Base-by-base conservation (phyloP, 2,113 vertebrate genomes). In the Condylura cristata region DNA sequence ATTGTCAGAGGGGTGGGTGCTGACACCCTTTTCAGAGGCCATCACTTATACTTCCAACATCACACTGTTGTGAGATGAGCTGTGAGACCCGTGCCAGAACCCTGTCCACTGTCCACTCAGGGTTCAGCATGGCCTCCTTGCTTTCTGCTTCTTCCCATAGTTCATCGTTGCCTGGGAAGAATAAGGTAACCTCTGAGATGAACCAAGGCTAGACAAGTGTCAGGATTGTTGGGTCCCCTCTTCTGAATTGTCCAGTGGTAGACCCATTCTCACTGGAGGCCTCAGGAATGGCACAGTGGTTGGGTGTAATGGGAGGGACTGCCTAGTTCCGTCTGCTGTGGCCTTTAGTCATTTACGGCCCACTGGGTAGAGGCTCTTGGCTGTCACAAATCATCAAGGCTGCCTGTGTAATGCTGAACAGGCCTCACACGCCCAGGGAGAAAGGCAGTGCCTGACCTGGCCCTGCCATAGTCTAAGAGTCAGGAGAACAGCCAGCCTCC, bases 311-410 rank as follows among this genome's bases (percentile, higher is more conserved):
- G 32, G 44, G 39, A 48, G 13, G 7, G 4, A 32, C 76, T 60
- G 72, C 7, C 0, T 1, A 30, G 44, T 7, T 44, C 46, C 39
- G 74, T 22, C 60, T 41, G 72, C 72, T 26, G 1, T 56, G 30
- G 71, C 26, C n/a, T 30, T 41, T 5, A 14, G 78, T 71, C 30
- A 26, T 75, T 93, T 84, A 76, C 0, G 41, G 72, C 65, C 18
- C 6, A 34, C 30, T 90, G 48, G 51, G 14, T 80, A 76, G 81
- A 94, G 75, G 89, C 78, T 14, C 8, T 75, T 34, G 81, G 66
- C 37, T 95, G 89, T 96, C 68, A 22, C 16, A 89, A 89, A 61
- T 56, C 58, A 60, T 86, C 63, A 84, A 34, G 39, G 61, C 91
- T 7, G 5, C 6, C 68, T 60, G 53, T 41, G 5, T 53, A 37